A percentile compares a stretch with the other conserved stretches of the same genome.
These are phyloP conservation scores for Rhinichthys osculus DNA, from an alignment of 2,797 vertebrate genomes.

Conservation along the genomic window DNA sequence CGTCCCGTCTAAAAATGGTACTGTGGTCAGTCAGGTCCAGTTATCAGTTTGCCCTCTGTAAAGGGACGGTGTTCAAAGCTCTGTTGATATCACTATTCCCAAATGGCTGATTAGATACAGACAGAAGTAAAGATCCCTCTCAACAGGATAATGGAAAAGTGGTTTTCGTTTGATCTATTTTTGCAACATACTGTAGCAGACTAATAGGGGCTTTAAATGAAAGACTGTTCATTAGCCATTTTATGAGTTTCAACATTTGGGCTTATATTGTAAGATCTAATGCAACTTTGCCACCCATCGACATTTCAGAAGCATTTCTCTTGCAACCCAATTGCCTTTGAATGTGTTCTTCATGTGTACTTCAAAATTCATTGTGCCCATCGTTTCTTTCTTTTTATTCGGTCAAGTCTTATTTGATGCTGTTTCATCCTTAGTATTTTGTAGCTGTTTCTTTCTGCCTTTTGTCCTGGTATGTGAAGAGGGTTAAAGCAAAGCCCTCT, in stretches of 20 bases:
- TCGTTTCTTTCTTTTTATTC: slow-evolving; percentile 4
- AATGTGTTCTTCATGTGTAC: neutral
- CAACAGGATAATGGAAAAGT: slow-evolving; percentile 27
- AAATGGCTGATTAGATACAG: slow-evolving; percentile 44
- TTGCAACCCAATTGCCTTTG: neutral
- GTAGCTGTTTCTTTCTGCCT: neutral
- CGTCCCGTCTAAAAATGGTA: neutral
- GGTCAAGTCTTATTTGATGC: slow-evolving; percentile 18
- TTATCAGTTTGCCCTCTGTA: slow-evolving; percentile 36
- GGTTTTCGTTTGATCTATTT: slow-evolving; percentile 31
- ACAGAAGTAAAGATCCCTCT: slow-evolving; percentile 18
- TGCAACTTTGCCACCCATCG: slow-evolving; percentile 12
- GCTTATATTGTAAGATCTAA: neutral
- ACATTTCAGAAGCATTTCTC: neutral
- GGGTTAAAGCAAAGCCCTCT: neutral
- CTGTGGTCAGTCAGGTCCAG: neutral
- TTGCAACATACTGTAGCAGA: neutral
- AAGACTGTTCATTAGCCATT: slow-evolving; percentile 26
- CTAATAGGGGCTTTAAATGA: slow-evolving; percentile 4
- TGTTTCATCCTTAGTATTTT: slow-evolving; percentile 5
- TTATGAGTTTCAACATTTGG: neutral
- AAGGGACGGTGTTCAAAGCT: slow-evolving; percentile 39
- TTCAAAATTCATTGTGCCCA: neutral
- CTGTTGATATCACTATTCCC: slow-evolving; percentile 8
- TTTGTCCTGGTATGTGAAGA: slow-evolving; percentile 48